A percentile compares a stretch with the other conserved stretches of the same genome.
Evolutionary conservation across 2,113 vertebrate species (phyloP).

Genomic region (Steatornis caripensis): DNA sequence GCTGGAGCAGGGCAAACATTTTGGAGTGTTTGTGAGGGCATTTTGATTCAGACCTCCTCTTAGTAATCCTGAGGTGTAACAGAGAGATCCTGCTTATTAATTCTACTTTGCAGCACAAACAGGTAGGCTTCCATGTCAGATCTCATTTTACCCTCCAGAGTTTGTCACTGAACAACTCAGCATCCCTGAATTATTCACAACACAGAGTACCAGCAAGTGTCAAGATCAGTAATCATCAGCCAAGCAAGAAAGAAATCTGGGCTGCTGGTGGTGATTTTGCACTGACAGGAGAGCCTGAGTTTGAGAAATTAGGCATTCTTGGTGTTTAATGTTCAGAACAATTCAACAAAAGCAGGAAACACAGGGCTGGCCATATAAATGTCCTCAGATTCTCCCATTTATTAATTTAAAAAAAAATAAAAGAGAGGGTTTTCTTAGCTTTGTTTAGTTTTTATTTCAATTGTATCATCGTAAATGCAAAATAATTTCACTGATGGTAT

Average conservation of each 20-base stretch:
- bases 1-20: background rate
- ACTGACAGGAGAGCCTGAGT: background rate
- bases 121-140: conserved; percentile 4
- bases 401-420: background rate
- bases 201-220: too few species aligned
- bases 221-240: too few species aligned
- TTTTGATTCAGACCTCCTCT: background rate
- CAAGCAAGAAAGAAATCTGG: too few species aligned
- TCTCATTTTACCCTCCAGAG: too few species aligned
- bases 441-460: background rate
- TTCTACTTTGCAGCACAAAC: conserved; percentile 14
- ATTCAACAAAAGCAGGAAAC: background rate
- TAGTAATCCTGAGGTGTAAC: background rate
- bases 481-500: background rate
- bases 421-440: background rate
- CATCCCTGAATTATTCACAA: too few species aligned
- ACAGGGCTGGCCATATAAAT: background rate
- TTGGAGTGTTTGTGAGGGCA: background rate
- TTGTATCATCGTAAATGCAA: background rate
- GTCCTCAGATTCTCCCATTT: background rate
- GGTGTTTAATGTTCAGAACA: background rate
- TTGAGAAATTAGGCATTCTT: background rate
- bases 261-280: too few species aligned
- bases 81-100: background rate
- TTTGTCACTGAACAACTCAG: too few species aligned